Conservation (phyloP, 2,888 invertebrate species). For the Campoplex capitator region DNA sequence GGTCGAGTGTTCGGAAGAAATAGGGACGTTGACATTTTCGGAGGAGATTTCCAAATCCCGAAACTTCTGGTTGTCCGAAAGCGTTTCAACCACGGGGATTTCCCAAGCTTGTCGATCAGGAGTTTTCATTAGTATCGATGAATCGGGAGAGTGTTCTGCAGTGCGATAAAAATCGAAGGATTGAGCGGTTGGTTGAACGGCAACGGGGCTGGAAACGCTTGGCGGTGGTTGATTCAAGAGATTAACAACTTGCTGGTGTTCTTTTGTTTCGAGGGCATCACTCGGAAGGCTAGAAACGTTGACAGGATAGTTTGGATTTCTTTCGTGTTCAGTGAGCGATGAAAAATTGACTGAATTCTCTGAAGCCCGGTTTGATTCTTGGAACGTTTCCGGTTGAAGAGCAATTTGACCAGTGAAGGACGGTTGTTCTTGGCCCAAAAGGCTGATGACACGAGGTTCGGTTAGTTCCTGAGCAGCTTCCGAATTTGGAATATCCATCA, state of each 20-base stretch:
- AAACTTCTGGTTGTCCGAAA: slow-evolving; percentile 8
- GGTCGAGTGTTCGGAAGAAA: slow-evolving; percentile 43
- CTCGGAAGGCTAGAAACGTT: slow-evolving; percentile 24
- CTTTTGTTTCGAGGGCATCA: slow-evolving; percentile 69
- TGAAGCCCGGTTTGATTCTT: slow-evolving; percentile 2
- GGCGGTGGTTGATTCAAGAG: slow-evolving; percentile 78
- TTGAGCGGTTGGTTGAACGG: slow-evolving; percentile 78
- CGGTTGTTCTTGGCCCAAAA: slow-evolving; percentile 67
- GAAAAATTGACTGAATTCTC: slow-evolving; percentile 28
- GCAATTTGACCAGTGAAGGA: slow-evolving; percentile 64
- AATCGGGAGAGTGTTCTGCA: slow-evolving; percentile 25
- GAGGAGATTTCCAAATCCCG: slow-evolving; percentile 1
- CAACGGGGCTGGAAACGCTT: slow-evolving; percentile 80
- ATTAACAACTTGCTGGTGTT: slow-evolving; percentile 79
- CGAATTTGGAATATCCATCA: background rate
- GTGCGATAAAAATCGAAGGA: slow-evolving; percentile 74
- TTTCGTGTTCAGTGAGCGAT: background rate
- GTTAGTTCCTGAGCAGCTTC: background rate
- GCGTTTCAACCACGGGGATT: slow-evolving; percentile 12
- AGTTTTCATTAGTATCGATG: slow-evolving; percentile 8
- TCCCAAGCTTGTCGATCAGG: slow-evolving; percentile 31
- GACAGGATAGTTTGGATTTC: slow-evolving; percentile 38
- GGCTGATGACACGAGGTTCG: slow-evolving; percentile 63
- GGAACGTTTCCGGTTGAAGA: slow-evolving; percentile 60
- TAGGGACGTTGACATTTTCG: slow-evolving; percentile 2